Evolutionary conservation across 2,888 invertebrate genomes (phyloP).

Genomic region (Altica lythri): DNA sequence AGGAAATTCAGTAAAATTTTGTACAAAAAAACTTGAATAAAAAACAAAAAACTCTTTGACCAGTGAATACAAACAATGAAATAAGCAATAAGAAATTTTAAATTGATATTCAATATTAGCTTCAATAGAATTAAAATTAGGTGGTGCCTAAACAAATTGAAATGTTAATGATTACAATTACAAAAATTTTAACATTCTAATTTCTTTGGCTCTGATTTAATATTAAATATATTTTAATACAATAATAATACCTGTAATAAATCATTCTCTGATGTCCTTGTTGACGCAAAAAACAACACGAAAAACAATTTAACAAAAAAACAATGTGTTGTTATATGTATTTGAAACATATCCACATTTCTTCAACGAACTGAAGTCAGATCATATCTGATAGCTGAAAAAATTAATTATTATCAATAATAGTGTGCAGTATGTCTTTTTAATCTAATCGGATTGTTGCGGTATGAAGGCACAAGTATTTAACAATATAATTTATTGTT

Average conservation of each 20-base stretch:
- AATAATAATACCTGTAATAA: conserved; percentile 6
- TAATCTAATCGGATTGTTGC: conserved; percentile 36
- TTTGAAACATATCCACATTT: conserved; percentile 24
- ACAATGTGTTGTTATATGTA: conserved; percentile 14
- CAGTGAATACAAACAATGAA: too few relatives aligned
- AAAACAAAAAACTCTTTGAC: too few relatives aligned
- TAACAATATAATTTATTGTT: conserved; percentile 1
- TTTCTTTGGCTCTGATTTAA: too few relatives aligned
- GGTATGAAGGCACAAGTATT: conserved; percentile 6
- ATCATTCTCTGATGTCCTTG: conserved; percentile 11
- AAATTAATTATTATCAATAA: conserved; percentile 30
- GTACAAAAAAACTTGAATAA: too few relatives aligned
- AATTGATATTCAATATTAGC: too few relatives aligned
- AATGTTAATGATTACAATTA: too few relatives aligned
- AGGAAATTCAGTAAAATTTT: too few relatives aligned
- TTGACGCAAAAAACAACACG: conserved; percentile 17
- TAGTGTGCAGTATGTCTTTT: conserved; percentile 26
- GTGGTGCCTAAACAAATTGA: too few relatives aligned
- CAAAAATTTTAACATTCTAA: too few relatives aligned
- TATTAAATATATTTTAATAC: too few relatives aligned
- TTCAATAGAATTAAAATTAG: too few relatives aligned
- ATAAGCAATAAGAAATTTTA: too few relatives aligned
- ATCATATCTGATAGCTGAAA: conserved; percentile 14
- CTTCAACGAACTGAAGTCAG: conserved; percentile 3
- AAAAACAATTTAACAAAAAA: conserved; percentile 21